Percentiles rank a stretch among this genome's conserved stretches.
phyloP scores from a whole-genome alignment of 2,888 invertebrate species.

The Limnephilus marmoratus region DNA sequence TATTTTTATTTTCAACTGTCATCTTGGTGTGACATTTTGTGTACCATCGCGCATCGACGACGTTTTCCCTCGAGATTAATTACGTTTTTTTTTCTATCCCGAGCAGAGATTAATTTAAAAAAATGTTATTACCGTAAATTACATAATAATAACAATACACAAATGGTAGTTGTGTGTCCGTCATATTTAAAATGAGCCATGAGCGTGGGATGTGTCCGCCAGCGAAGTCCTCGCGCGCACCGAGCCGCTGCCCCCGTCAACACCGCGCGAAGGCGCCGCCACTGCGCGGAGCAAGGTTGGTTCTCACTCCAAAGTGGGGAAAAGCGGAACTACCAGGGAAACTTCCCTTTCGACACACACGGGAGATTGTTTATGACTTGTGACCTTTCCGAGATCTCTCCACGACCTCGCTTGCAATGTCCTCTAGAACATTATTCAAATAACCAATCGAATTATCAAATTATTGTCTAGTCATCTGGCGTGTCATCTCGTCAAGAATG shows the following conservation, averaged over 20 bases:
- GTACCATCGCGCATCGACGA: neutral
- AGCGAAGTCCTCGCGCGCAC: slow-evolving; percentile 48
- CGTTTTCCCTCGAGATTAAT: slow-evolving; percentile 12
- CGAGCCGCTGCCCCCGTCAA: slow-evolving; percentile 62
- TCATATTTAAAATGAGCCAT: slow-evolving; percentile 63
- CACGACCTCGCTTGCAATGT: neutral
- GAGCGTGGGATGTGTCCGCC: slow-evolving; percentile 64
- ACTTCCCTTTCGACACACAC: neutral
- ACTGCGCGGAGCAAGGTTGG: slow-evolving; percentile 79
- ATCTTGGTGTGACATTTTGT: neutral
- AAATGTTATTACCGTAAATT: neutral
- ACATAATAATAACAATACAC: neutral
- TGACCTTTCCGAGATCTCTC: neutral
- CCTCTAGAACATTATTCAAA: neutral
- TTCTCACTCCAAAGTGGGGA: neutral
- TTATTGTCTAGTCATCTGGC: neutral
- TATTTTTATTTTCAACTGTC: neutral
- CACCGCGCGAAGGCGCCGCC: slow-evolving; percentile 76
- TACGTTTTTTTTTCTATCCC: neutral
- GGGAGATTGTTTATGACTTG: neutral
- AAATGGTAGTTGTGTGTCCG: slow-evolving; percentile 4
- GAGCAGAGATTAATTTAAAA: neutral
- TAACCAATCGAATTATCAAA: neutral
- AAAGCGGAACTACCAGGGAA: slow-evolving; percentile 17
- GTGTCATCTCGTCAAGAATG: neutral